A percentile compares a stretch with the other conserved stretches of the same genome.
phyloP scores from a whole-genome alignment of 2,113 vertebrate genomes.

The Rattus rattus region DNA sequence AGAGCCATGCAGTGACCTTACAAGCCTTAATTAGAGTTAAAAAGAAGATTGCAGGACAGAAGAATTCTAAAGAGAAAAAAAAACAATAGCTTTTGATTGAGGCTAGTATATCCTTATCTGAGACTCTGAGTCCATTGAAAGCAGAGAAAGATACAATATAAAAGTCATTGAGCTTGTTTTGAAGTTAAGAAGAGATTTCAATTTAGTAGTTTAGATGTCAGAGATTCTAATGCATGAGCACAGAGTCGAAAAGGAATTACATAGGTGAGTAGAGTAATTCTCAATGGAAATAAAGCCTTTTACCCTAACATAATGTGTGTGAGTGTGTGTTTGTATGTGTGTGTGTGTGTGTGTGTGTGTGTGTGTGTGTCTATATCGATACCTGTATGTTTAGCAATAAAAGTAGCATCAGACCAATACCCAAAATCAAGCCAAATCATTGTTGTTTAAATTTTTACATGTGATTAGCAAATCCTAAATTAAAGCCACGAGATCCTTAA shows the following conservation, averaged over 20 bases:
- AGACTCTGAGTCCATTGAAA: background rate
- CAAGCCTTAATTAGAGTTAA: background rate
- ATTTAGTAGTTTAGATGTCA: background rate
- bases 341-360: background rate
- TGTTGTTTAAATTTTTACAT: background rate
- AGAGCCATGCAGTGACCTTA: background rate
- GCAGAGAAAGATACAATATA: background rate
- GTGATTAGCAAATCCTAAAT: background rate
- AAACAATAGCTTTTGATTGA: background rate
- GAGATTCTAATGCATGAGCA: background rate
- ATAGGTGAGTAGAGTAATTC: background rate
- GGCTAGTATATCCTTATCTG: background rate
- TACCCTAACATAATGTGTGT: background rate
- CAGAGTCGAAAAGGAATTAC: background rate
- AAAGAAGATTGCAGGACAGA: background rate
- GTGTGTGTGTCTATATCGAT: background rate
- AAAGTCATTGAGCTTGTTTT: background rate
- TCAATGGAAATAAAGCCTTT: background rate
- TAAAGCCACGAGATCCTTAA: background rate
- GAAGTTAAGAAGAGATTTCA: background rate
- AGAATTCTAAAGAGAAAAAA: background rate
- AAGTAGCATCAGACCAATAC: background rate
- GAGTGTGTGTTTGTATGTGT: background rate
- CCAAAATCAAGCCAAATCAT: background rate
- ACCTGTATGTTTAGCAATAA: background rate